Evolutionary conservation across 2,113 vertebrate genomes (phyloP).

Genomic region (Geothlypis trichas): DNA sequence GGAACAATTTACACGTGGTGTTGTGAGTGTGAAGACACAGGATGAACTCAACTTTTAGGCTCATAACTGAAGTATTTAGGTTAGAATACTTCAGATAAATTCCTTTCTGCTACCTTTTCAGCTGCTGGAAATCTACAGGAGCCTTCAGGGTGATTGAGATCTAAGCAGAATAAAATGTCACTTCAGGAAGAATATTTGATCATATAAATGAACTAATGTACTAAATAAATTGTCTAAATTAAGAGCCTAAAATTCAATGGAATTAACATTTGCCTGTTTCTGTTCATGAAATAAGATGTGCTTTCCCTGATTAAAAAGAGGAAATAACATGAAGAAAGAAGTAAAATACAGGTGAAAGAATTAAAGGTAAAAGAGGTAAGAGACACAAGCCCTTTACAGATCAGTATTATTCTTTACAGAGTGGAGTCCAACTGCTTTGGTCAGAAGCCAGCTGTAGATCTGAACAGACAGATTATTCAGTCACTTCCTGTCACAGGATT

Average conservation of each 20-base stretch:
- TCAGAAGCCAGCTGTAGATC: not conserved
- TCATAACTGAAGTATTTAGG: not conserved
- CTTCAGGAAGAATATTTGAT: not conserved
- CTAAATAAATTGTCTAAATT: not conserved
- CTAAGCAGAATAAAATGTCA: not conserved
- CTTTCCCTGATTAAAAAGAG: not conserved
- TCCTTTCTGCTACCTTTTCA: not conserved
- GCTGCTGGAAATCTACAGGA: not conserved
- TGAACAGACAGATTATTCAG: not conserved
- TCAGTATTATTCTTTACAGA: not conserved
- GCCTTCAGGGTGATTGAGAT: not conserved
- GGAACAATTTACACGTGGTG: not conserved
- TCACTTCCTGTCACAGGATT: rapidly evolving
- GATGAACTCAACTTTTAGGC: not conserved
- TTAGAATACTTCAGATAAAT: not conserved
- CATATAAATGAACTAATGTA: not conserved
- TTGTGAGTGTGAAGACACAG: not conserved
- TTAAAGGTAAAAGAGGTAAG: not conserved
- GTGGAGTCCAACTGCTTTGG: not conserved
- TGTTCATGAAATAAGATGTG: not conserved
- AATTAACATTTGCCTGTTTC: not conserved
- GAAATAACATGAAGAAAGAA: not conserved
- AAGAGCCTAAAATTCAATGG: not conserved
- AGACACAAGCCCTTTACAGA: not conserved
- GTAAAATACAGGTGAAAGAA: not conserved